These are phyloP conservation scores for Cossypha heuglini DNA, from an alignment of 2,797 vertebrate species.

Conservation along the genomic window DNA sequence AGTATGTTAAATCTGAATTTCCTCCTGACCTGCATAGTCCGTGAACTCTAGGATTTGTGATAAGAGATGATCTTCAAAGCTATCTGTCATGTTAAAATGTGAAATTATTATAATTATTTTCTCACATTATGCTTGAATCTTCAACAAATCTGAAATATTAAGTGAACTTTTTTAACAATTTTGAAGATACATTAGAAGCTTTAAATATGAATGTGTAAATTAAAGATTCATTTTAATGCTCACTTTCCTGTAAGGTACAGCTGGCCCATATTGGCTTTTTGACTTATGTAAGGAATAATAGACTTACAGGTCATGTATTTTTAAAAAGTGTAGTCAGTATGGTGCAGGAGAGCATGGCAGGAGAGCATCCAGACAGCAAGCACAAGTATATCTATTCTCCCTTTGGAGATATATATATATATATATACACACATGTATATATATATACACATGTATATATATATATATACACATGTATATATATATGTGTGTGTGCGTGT, in stretches of 20 bases:
- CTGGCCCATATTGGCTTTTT: not conserved
- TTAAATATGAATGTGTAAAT: not conserved
- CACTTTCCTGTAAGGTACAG: not conserved
- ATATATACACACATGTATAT: no score
- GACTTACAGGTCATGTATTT: not conserved
- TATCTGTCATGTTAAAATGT: fast-evolving
- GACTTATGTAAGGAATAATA: not conserved
- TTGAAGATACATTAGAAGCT: not conserved
- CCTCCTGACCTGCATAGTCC: not conserved
- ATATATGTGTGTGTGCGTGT: no score
- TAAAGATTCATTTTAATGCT: not conserved
- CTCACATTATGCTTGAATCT: not conserved
- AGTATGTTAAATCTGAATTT: not conserved
- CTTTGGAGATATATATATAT: fast-evolving
- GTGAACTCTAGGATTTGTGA: not conserved
- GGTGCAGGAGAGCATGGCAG: not conserved
- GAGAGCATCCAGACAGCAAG: not conserved
- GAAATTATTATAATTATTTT: not conserved
- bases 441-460: no score
- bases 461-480: no score
- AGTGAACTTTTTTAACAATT: not conserved
- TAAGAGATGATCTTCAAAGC: not conserved
- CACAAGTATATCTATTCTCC: not conserved
- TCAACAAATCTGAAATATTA: not conserved
- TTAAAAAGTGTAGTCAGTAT: not conserved